Base-by-base conservation (phyloP, 2,888 invertebrate genomes). In the Tinea semifulvella region DNA sequence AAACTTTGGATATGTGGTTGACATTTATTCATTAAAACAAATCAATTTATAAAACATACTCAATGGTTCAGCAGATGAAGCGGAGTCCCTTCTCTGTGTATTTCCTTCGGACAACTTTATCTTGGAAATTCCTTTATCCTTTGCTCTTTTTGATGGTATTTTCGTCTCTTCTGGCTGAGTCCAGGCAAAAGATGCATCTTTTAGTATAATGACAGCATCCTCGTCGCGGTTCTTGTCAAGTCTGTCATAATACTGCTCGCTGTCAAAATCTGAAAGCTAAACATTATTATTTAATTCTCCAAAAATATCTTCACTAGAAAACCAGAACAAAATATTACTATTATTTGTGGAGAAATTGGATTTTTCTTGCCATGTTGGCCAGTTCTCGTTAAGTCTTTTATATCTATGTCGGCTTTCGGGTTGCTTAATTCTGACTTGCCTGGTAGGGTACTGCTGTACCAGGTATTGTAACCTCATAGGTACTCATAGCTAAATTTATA, bases 171-270 rank as follows among this genome's bases (percentile, higher is more conserved):
- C 55, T 0, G 72, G 61, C 49, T 79, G 80, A 0, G 79, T 77
- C 86, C 87, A 87, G 5, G 77, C 65, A 58, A 90, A 90, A 1
- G 80, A 68, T 0, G 85, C 88, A 47, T 85, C 74, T 53, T 81
- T 83, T 42, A 90, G 76, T 48, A 86, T 70, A 8, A 86, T 77
- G 1, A 84, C 61, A 53, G 86, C 75, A 47, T 85, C 85, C 49
- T 82, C 76, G 48, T 84, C 79, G 39, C 64, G 61, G 48, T 80
- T 75, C 28, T 67, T 72, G 48, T 80, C 75, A 2, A 81, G 56
- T 47, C 73, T 72, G 52, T 79, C 79, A 63, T 91, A 92, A 59
- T 88, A 89, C 8, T 73, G 58, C 25, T 84, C 81, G 10, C 83
- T 65, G 56, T 90, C 85, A 61, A 88, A 77, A 55, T 88, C 86